These are phyloP conservation scores for Torymus aiolomorphi DNA, from an alignment of 2,888 invertebrate species.

Conservation along the genomic window DNA sequence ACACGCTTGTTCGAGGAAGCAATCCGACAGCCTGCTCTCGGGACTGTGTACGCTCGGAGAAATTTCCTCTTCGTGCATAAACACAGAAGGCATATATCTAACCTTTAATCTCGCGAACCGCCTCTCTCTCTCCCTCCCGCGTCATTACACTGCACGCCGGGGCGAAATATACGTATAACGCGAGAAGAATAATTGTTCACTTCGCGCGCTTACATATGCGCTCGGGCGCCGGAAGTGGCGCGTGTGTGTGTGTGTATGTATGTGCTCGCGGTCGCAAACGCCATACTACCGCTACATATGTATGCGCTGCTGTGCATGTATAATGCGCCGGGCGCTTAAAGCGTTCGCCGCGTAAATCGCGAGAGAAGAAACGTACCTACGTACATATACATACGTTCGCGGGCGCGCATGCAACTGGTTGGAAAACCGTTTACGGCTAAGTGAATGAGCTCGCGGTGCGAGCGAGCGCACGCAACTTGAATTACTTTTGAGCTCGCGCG, in stretches of 20 bases:
- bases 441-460: constrained; percentile 48
- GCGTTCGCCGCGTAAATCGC: constrained; percentile 29
- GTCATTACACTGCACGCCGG: constrained; percentile 16
- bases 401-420: constrained; percentile 51
- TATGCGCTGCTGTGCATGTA: not conserved
- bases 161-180: not conserved
- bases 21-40: constrained; percentile 27
- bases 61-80: constrained; percentile 16
- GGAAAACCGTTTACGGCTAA: constrained; percentile 55
- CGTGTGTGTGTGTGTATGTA: no score
- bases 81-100: constrained; percentile 11
- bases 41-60: constrained; percentile 17
- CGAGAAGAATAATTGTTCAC: constrained; percentile 38
- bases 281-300: constrained; percentile 2
- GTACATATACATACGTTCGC: not conserved
- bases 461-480: constrained; percentile 53
- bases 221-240: not conserved
- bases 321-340: not conserved
- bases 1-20: constrained; percentile 20
- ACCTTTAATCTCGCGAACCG: constrained; percentile 31
- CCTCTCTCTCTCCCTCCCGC: not conserved
- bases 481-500: constrained; percentile 49
- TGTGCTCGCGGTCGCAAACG: no score
- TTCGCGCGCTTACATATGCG: constrained; percentile 11
- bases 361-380: not conserved